Conservation (phyloP, 2,888 invertebrate genomes). For the Caradrina kadenii region DNA sequence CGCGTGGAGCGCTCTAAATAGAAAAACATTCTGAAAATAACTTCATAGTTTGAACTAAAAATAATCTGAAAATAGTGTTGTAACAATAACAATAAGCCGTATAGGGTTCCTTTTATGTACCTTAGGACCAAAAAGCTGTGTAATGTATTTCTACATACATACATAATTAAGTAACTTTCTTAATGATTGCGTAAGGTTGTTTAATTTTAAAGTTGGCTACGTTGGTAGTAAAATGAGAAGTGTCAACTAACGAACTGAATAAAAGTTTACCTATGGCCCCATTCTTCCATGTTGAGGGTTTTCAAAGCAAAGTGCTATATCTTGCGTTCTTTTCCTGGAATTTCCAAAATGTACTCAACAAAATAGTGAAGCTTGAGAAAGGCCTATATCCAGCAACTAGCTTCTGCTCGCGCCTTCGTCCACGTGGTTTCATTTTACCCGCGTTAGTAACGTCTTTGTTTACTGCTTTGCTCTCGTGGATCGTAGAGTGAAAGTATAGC, state of each 20-base stretch:
- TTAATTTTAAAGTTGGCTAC: slow-evolving; percentile 40
- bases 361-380: no score
- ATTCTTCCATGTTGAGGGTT: background rate
- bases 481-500: no score
- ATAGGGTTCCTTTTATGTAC: background rate
- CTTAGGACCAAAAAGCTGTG: background rate
- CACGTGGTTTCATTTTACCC: no score
- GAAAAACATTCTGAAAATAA: slow-evolving; percentile 4
- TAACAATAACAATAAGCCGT: background rate
- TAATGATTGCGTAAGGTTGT: slow-evolving; percentile 42
- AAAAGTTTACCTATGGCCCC: background rate
- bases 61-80: background rate
- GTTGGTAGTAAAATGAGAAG: slow-evolving; percentile 18
- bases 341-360: no score
- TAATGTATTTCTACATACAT: slow-evolving; percentile 19
- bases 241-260: slow-evolving; percentile 13
- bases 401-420: no score
- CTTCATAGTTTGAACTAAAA: background rate
- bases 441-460: no score
- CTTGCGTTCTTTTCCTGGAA: no score
- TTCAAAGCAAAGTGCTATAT: no score
- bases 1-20: background rate
- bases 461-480: no score
- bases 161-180: slow-evolving; percentile 26
- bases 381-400: no score